Evolutionary conservation across 2,797 vertebrate genomes (phyloP).

Genomic region (Dallia pectoralis): DNA sequence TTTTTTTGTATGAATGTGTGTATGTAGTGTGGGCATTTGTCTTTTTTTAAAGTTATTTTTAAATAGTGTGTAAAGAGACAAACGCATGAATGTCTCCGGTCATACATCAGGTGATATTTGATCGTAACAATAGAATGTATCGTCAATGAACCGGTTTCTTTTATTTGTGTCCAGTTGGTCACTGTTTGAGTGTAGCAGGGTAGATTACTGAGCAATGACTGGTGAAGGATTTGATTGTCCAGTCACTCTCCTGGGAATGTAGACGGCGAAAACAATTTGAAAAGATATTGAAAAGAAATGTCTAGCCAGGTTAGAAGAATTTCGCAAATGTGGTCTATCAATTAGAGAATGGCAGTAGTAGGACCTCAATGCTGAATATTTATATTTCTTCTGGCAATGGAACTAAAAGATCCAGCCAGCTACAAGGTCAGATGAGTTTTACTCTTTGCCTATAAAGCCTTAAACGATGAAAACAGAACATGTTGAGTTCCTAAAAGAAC

Average conservation of each 20-base stretch:
- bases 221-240: neutral
- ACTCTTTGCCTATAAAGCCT: conserved; percentile 56
- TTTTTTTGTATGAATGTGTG: conserved; percentile 65
- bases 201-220: conserved; percentile 25
- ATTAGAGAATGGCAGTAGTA: neutral
- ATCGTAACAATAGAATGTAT: conserved; percentile 59
- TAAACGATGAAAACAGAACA: conserved; percentile 43
- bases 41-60: conserved; percentile 58
- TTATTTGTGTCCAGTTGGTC: conserved; percentile 20
- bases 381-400: neutral
- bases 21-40: conserved; percentile 56
- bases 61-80: conserved; percentile 57
- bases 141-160: conserved; percentile 33
- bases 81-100: conserved; percentile 63
- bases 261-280: conserved; percentile 23
- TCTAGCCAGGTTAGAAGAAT: conserved; percentile 3
- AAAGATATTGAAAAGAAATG: conserved; percentile 13
- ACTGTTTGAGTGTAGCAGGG: conserved; percentile 28
- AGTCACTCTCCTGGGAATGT: conserved; percentile 11
- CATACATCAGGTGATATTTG: conserved; percentile 43
- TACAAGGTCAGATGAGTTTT: conserved; percentile 35
- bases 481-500: neutral
- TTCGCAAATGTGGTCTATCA: conserved; percentile 4
- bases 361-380: neutral
- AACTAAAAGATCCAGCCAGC: conserved; percentile 12